Evolutionary conservation across 2,113 vertebrate species (phyloP).

Genomic region (Laticauda colubrina): DNA sequence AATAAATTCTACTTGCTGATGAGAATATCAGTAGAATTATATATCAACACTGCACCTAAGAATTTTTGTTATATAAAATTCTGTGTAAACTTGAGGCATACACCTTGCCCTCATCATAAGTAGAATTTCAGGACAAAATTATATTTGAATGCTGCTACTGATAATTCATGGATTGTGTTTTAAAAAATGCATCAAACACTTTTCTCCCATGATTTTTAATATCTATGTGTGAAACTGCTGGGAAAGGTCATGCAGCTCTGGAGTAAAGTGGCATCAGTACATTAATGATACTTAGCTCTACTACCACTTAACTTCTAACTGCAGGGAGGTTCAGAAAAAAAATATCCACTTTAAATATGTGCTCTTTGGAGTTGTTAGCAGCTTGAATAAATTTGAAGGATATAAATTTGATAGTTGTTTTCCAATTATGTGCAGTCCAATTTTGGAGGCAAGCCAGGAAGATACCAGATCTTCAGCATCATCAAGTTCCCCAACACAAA

Average conservation of each 20-base stretch:
- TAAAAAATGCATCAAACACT: not conserved
- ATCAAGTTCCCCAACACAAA: slow-evolving; percentile 71
- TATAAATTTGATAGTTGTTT: slow-evolving; percentile 5
- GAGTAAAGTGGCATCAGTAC: not conserved
- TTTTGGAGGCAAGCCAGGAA: slow-evolving; percentile 80
- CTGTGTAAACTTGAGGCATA: not conserved
- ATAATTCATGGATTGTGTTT: not conserved
- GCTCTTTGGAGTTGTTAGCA: not conserved
- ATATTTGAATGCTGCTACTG: not conserved
- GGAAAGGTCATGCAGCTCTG: not conserved
- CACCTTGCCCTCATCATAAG: not conserved
- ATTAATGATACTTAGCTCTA: not conserved
- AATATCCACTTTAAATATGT: not conserved
- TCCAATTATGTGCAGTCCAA: slow-evolving; percentile 69
- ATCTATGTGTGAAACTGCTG: not conserved
- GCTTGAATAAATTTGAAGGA: not conserved
- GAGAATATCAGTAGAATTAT: not conserved
- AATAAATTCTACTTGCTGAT: not conserved
- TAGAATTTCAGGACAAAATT: not conserved
- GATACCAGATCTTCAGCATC: slow-evolving; percentile 67
- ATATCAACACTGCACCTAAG: not conserved
- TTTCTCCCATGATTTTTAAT: not conserved
- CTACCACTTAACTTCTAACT: not conserved
- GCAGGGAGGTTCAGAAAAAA: not conserved
- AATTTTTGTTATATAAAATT: not conserved